These are phyloP conservation scores for Anoplius nigerrimus DNA, from an alignment of 2,888 invertebrate genomes.

Conservation along the genomic window DNA sequence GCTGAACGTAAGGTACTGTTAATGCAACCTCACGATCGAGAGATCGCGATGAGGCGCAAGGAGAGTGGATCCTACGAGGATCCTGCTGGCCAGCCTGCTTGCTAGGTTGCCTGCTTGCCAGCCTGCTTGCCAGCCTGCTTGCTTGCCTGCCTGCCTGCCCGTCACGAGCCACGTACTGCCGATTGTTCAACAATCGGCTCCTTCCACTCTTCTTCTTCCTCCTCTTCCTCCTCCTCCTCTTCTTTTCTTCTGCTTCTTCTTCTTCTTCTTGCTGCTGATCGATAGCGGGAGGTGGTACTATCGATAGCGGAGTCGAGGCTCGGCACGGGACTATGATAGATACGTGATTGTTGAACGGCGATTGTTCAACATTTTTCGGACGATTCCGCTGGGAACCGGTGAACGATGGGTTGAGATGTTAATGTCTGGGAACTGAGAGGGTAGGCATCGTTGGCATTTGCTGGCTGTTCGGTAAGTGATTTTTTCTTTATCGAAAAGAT, in stretches of 20 bases:
- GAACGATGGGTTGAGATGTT: no score
- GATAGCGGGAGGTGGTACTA: constrained; percentile 7
- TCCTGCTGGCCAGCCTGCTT: constrained; percentile 33
- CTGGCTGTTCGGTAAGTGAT: no score
- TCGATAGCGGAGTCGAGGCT: neutral
- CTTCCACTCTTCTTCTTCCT: constrained; percentile 6
- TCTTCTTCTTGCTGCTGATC: constrained; percentile 3
- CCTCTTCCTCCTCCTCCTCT: neutral
- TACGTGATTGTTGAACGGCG: no score
- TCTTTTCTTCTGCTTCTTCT: constrained; percentile 5
- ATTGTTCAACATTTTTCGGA: no score
- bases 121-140: constrained; percentile 31
- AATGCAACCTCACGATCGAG: constrained; percentile 63
- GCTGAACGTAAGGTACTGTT: constrained; percentile 51
- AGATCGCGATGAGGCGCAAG: constrained; percentile 55
- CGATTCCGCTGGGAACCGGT: no score
- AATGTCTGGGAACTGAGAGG: no score
- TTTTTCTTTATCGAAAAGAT: no score
- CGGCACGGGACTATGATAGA: no score
- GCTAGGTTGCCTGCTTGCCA: no score
- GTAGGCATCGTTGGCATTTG: no score
- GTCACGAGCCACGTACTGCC: constrained; percentile 47
- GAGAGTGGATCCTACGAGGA: constrained; percentile 35
- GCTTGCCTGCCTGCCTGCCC: constrained; percentile 17
- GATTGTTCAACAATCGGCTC: constrained; percentile 39